phyloP scores from a whole-genome alignment of 2,888 invertebrate species.

The Beris morrisii region DNA sequence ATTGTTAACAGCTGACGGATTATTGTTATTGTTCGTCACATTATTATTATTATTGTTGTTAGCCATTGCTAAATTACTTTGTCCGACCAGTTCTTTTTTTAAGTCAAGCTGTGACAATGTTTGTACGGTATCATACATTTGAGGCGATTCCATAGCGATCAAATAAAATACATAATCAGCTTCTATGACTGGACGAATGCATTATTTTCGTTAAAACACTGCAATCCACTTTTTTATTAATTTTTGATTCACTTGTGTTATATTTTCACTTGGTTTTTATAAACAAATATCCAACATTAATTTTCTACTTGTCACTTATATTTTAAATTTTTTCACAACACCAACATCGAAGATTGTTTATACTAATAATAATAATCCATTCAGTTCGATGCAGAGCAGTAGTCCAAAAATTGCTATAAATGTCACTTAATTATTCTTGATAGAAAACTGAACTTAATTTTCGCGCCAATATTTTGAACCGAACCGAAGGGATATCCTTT shows the following conservation, averaged over 20 bases:
- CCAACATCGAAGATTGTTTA: background rate
- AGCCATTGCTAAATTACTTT: constrained; percentile 53
- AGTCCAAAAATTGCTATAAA: constrained; percentile 7
- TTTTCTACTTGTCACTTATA: background rate
- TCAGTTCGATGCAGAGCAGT: background rate
- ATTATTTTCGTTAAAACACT: constrained; percentile 18
- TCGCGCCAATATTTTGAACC: constrained; percentile 4
- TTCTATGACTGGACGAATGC: constrained; percentile 16
- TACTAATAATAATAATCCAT: background rate
- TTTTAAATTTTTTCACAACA: background rate
- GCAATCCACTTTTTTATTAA: background rate
- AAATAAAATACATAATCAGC: constrained; percentile 17
- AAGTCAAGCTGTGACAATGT: constrained; percentile 56
- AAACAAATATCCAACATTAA: background rate
- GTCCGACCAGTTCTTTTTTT: constrained; percentile 47
- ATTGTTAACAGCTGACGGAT: constrained; percentile 28
- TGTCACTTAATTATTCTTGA: constrained; percentile 3
- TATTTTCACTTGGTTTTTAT: background rate
- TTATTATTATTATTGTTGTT: constrained; percentile 44
- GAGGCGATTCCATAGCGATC: constrained; percentile 56
- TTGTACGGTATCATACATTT: constrained; percentile 58
- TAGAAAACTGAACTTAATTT: background rate
- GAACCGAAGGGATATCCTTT: constrained; percentile 8
- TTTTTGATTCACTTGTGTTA: background rate
- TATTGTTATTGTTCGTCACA: constrained; percentile 39